Conservation (phyloP, 2,888 invertebrate genomes). For the Thalpophila matura region DNA sequence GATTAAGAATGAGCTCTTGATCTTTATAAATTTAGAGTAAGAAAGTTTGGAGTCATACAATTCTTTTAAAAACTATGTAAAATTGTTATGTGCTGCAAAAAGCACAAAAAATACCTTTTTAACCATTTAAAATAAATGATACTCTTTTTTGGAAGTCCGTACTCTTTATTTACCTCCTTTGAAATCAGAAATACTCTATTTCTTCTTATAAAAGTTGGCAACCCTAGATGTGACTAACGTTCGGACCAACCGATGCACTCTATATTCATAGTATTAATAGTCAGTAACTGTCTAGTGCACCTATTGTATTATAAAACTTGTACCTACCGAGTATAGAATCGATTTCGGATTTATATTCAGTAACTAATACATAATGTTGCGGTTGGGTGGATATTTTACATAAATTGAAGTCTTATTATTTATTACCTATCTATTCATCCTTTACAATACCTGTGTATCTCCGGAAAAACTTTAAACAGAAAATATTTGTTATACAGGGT, state of each 20-base stretch:
- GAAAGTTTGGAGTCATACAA: too few relatives aligned
- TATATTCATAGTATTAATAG: conserved; percentile 13
- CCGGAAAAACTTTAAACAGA: conserved; percentile 3
- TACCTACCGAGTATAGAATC: conserved; percentile 15
- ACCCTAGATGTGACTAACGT: conserved; percentile 32
- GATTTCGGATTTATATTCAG: conserved; percentile 5
- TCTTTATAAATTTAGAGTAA: too few relatives aligned
- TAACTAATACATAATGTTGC: conserved; percentile 17
- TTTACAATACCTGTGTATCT: conserved; percentile 6
- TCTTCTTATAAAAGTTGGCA: too few relatives aligned
- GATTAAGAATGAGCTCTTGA: too few relatives aligned
- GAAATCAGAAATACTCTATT: too few relatives aligned
- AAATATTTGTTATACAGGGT: too few relatives aligned
- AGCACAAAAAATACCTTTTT: too few relatives aligned
- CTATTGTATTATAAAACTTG: conserved; percentile 13
- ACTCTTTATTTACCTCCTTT: too few relatives aligned
- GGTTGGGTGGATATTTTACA: conserved; percentile 15
- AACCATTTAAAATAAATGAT: too few relatives aligned
- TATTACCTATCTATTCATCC: not conserved
- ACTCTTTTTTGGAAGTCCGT: too few relatives aligned
- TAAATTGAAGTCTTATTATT: conserved; percentile 3
- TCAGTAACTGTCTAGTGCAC: not conserved
- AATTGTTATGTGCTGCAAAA: too few relatives aligned
- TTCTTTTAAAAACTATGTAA: too few relatives aligned
- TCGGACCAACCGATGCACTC: conserved; percentile 29